phyloP scores from a whole-genome alignment of 37 sponge, comb jelly and placozoan genomes.

The Crambe crambe region DNA sequence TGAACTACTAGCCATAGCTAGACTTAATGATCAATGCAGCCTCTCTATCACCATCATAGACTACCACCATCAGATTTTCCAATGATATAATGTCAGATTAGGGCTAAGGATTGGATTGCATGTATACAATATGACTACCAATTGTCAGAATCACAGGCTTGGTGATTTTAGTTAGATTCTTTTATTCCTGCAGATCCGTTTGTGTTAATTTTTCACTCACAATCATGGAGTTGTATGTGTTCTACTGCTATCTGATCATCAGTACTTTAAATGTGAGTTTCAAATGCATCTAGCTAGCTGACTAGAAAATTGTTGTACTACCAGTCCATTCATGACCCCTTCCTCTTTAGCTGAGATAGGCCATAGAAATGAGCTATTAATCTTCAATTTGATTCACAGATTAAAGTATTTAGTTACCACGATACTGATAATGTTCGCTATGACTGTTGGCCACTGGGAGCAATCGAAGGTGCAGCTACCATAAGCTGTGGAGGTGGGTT shows the following conservation, averaged over 20 bases:
- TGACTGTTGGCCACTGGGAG: constrained; percentile 63
- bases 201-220: background rate
- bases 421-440: constrained; percentile 3
- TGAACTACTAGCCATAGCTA: too few species aligned
- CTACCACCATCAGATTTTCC: too few species aligned
- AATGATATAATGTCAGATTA: too few species aligned
- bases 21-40: too few species aligned
- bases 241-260: background rate
- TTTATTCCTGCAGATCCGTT: too few species aligned
- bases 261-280: background rate
- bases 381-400: background rate
- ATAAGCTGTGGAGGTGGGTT: constrained; percentile 45
- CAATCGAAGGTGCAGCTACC: background rate
- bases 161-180: too few species aligned
- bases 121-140: too few species aligned
- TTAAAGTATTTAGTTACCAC: background rate
- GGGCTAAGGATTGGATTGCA: too few species aligned
- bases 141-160: too few species aligned
- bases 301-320: too few species aligned
- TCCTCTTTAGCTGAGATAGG: background rate
- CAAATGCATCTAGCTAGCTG: background rate
- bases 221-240: background rate
- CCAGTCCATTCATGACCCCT: background rate
- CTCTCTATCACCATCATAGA: too few species aligned
- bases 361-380: background rate